Conservation (phyloP, 2,797 vertebrate genomes). For the Onychomys arenicola region DNA sequence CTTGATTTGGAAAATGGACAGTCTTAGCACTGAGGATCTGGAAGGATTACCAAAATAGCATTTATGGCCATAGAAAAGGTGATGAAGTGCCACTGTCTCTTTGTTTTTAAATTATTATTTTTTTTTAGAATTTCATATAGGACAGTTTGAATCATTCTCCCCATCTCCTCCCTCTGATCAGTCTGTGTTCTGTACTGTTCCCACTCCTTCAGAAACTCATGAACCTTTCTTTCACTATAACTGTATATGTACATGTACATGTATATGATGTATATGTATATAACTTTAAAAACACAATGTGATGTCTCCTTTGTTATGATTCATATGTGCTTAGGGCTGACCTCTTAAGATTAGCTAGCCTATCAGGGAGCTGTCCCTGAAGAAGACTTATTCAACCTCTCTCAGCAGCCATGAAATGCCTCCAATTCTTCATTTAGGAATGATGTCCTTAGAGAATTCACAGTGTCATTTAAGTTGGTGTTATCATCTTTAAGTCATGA, state of each 20-base stretch:
- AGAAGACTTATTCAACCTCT: not conserved
- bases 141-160: no score
- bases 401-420: not conserved
- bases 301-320: not conserved
- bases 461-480: not conserved
- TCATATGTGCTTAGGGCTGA: not conserved
- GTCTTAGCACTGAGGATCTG: not conserved
- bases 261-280: no score
- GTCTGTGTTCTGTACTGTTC: no score
- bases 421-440: not conserved
- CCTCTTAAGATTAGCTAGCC: not conserved
- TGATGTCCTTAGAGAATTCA: not conserved
- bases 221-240: no score
- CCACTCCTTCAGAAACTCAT: no score
- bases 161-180: no score
- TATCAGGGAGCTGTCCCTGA: not conserved
- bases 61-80: no score
- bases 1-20: not conserved
- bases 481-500: not conserved
- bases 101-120: no score
- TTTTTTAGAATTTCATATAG: no score
- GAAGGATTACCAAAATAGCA: not conserved
- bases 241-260: no score
- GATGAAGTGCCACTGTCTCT: no score
- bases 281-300: no score